These are phyloP conservation scores for Philopedon plagiatum DNA, from an alignment of 2,888 invertebrate genomes.

Conservation along the genomic window DNA sequence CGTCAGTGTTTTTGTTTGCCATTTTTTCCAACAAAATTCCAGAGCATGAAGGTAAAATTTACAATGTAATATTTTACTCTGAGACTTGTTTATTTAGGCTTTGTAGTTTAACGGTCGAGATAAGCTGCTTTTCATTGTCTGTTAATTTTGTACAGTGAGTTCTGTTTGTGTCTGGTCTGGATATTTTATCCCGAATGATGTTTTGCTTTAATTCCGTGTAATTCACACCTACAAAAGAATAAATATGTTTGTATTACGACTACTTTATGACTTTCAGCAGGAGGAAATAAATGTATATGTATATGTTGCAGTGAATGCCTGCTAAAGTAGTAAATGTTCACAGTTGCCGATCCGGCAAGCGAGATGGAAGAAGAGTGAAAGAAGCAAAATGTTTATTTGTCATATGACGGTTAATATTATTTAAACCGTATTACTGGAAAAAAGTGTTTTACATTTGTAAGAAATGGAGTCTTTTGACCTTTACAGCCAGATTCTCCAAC, in stretches of 20 bases:
- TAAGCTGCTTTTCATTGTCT: conserved; percentile 19
- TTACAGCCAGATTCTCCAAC: no score
- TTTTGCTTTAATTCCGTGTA: conserved; percentile 15
- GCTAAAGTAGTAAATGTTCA: no score
- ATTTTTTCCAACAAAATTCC: conserved; percentile 9
- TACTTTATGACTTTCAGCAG: not conserved
- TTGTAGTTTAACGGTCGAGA: conserved; percentile 11
- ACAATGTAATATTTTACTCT: conserved; percentile 9
- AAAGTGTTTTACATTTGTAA: no score
- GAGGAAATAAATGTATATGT: not conserved
- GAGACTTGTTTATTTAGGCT: conserved; percentile 13
- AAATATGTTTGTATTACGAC: not conserved
- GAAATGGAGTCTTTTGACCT: no score
- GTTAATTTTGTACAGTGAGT: conserved; percentile 12
- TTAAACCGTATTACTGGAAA: no score
- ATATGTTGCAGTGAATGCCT: no score
- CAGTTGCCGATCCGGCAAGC: no score
- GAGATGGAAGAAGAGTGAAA: no score
- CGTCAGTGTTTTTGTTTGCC: conserved; percentile 1
- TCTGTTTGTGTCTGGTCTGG: conserved; percentile 17
- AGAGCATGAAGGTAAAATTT: not conserved
- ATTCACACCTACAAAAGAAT: conserved; percentile 13
- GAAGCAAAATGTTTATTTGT: no score
- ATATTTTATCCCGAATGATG: conserved; percentile 17
- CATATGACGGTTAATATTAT: no score